Conservation (phyloP, 2,113 vertebrate species). For the Petrocephalus microphthalmus region DNA sequence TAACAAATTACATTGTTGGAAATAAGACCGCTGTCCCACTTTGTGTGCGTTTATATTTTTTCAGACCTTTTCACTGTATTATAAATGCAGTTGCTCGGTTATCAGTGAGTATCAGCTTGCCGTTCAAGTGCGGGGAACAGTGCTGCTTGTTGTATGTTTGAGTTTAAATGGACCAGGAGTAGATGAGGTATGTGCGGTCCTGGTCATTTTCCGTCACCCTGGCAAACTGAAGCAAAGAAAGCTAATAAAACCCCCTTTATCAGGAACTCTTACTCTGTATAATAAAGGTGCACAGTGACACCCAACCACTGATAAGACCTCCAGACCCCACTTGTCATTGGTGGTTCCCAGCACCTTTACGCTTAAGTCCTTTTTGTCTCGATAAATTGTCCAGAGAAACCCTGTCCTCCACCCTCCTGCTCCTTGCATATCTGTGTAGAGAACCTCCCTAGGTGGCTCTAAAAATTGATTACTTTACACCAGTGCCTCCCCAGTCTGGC, state of each 20-base stretch:
- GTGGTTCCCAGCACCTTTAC: background rate
- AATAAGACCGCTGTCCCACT: background rate
- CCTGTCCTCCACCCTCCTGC: background rate
- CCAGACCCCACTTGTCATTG: background rate
- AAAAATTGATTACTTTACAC: constrained; percentile 25
- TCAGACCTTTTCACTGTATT: constrained; percentile 1
- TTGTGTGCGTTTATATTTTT: background rate
- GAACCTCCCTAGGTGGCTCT: constrained; percentile 4
- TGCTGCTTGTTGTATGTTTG: background rate
- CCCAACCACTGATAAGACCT: background rate
- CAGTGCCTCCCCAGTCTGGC: background rate
- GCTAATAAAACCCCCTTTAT: background rate
- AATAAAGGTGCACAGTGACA: background rate
- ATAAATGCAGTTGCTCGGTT: constrained; percentile 7
- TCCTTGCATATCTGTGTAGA: background rate
- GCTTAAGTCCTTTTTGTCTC: background rate
- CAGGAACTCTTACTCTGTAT: background rate
- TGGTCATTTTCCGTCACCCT: background rate
- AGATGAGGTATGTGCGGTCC: background rate
- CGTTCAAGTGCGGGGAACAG: background rate
- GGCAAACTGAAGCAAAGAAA: background rate
- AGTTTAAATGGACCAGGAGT: background rate
- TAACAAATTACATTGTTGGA: background rate
- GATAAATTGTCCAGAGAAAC: background rate
- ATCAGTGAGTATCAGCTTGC: background rate